Conservation (phyloP, 2,113 vertebrate genomes). For the Mustela nigripes region DNA sequence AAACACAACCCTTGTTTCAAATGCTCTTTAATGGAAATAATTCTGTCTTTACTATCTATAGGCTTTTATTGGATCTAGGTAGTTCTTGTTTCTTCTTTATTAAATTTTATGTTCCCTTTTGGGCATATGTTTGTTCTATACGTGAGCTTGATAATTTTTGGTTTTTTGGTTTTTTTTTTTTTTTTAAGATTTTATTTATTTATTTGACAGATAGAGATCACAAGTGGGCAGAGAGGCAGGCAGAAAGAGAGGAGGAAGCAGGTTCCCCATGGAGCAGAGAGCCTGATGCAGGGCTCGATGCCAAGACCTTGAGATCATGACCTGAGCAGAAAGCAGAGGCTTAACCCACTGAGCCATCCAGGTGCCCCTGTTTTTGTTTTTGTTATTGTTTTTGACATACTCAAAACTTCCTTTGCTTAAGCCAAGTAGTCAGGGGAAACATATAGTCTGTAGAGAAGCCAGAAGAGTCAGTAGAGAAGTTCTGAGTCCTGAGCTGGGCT, state of each 20-base stretch:
- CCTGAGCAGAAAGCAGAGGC: no score
- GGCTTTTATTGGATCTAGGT: not conserved
- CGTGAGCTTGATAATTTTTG: not conserved
- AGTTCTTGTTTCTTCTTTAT: not conserved
- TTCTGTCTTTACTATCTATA: not conserved
- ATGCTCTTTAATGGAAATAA: not conserved
- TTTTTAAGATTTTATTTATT: no score
- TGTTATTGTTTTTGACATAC: not conserved
- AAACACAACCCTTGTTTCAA: not conserved
- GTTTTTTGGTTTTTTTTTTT: not conserved
- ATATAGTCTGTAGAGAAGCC: not conserved
- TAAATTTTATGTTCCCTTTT: not conserved
- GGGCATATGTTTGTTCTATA: not conserved
- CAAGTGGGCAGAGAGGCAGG: no score
- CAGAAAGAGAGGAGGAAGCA: no score
- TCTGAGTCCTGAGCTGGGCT: not conserved
- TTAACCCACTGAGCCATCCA: no score
- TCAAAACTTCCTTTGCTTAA: not conserved
- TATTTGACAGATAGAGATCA: no score
- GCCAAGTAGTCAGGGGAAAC: not conserved
- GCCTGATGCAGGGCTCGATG: no score
- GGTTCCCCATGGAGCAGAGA: no score
- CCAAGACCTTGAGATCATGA: no score
- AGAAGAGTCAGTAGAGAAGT: not conserved
- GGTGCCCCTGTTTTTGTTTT: not conserved